Evolutionary conservation across 92 coral and sea anemone genomes (phyloP), one percentile per base, ranked within the genome.

Genomic region (Palythoa caribaeorum): DNA sequence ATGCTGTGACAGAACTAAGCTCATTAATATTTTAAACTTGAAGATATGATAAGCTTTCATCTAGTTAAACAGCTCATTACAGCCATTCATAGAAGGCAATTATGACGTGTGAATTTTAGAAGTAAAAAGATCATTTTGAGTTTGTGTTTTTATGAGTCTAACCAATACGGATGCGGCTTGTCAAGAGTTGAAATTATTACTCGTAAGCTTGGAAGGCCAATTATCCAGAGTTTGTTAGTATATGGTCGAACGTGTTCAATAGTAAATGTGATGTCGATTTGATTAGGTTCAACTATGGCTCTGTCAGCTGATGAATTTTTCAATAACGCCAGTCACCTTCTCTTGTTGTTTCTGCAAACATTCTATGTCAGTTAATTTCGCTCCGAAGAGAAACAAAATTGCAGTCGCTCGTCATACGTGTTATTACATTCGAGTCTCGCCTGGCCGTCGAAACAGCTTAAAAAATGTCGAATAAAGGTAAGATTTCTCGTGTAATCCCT

Each of bases 271-370:
- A 81, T 81, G 76, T 81, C 86, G 86, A 81, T 81, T 81, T 81
- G 76, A 81, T 81, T 81, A 81, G 86, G 86, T 81, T 50, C 86
- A 20, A 66, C 86, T 81, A 71, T 65, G 71, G n/a, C 86, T 66
- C 86, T 65, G 86, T 81, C 86, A 81, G 86, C 86, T 81, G 86
- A 81, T 81, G 86, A 66, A 81, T 81, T 81, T 81, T 81, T 81
- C 86, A 81, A 81, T 81, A 81, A 81, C 86, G 44, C 76, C 39
- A 81, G 86, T 81, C 86, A 81, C 76, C 86, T 81, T 44, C 52
- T 21, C 86, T 81, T 81, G 86, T 81, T 81, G 76, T 81, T 81
- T 81, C 86, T 81, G 86, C 86, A 81, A 81, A 81, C 86, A 81
- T 66, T 40, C 86, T 28, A 48, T 81, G 86, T 81, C 86, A 81